Conservation (phyloP, 2,888 invertebrate genomes). For the Myathropa florea region DNA sequence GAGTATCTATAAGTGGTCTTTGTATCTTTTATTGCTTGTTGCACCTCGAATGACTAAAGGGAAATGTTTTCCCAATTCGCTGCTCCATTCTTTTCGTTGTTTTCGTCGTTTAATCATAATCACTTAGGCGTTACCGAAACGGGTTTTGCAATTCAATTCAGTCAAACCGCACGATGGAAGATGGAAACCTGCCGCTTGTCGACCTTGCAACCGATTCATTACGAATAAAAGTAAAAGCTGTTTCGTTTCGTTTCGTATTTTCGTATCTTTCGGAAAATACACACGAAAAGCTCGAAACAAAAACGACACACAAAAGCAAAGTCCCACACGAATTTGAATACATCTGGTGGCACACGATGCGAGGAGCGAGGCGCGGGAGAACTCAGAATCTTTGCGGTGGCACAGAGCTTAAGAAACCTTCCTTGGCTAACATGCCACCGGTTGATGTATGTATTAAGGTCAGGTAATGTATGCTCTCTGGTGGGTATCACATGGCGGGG, state of each 20-base stretch:
- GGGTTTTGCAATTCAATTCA: constrained; percentile 56
- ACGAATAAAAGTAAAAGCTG: constrained; percentile 71
- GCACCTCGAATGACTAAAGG: neutral
- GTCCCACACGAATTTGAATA: constrained; percentile 46
- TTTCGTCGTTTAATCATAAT: constrained; percentile 46
- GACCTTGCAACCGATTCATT: constrained; percentile 80
- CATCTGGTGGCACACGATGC: constrained; percentile 35
- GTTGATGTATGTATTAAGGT: constrained; percentile 70
- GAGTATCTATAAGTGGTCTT: neutral
- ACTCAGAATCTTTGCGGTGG: constrained; percentile 33
- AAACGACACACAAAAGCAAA: neutral
- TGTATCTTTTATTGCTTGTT: constrained; percentile 1
- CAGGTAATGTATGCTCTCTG: constrained; percentile 56
- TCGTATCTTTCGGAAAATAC: constrained; percentile 5
- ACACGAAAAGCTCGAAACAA: neutral
- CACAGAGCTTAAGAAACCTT: constrained; percentile 51
- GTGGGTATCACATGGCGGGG: too few relatives aligned
- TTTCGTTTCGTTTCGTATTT: constrained; percentile 47
- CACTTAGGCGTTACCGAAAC: constrained; percentile 66
- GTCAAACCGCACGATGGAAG: constrained; percentile 46
- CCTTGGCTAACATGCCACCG: constrained; percentile 45
- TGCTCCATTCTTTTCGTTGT: neutral
- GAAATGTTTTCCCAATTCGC: constrained; percentile 53
- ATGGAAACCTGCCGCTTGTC: constrained; percentile 73
- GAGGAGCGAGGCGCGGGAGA: neutral